Evolutionary conservation across 2,888 invertebrate species (phyloP).

Genomic region (Leucophenga montana): DNA sequence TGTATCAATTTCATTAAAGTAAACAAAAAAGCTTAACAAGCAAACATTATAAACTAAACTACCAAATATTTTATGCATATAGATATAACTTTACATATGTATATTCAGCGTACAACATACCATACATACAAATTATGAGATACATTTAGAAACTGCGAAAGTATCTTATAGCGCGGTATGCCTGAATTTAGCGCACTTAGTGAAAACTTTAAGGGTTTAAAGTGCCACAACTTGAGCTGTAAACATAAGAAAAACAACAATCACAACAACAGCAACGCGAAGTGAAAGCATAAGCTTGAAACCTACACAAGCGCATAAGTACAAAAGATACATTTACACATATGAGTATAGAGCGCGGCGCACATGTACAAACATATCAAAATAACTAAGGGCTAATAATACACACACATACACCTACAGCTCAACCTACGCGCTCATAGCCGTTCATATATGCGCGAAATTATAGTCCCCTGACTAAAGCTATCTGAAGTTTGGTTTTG

Average conservation of each 20-base stretch:
- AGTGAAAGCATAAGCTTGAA: slow-evolving; percentile 6
- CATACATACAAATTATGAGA: no score
- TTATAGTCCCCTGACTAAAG: background rate
- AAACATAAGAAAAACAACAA: background rate
- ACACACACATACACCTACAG: slow-evolving; percentile 15
- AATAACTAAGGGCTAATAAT: slow-evolving; percentile 22
- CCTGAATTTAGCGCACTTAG: background rate
- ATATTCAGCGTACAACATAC: no score
- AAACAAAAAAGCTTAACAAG: slow-evolving; percentile 21
- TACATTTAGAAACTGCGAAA: no score
- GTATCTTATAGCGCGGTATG: background rate
- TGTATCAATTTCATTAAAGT: slow-evolving; percentile 15
- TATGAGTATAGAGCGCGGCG: no score
- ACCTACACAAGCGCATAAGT: slow-evolving; percentile 1
- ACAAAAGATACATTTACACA: background rate
- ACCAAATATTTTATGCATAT: background rate
- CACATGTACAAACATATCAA: slow-evolving; percentile 27
- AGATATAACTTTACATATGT: no score
- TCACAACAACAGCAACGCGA: background rate
- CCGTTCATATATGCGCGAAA: background rate
- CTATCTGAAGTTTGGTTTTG: slow-evolving; percentile 4
- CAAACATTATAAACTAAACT: slow-evolving; percentile 15
- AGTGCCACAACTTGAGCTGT: slow-evolving; percentile 1
- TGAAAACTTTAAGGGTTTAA: slow-evolving; percentile 19
- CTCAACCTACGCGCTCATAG: no score